Conservation (phyloP, 2,113 vertebrate genomes). For the Anguilla rostrata region DNA sequence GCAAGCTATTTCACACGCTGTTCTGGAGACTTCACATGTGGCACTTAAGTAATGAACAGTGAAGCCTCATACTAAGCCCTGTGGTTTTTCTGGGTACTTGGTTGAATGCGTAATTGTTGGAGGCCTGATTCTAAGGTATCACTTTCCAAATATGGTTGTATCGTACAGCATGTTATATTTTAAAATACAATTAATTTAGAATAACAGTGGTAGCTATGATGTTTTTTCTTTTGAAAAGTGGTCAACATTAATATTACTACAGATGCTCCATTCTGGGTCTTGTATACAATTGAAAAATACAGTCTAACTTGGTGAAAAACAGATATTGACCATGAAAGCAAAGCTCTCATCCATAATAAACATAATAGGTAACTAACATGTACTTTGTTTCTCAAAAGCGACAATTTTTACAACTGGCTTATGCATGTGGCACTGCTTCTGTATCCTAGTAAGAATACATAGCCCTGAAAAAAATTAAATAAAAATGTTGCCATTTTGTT, state of each 20-base stretch:
- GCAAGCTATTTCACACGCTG: background rate
- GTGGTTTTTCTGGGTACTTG: background rate
- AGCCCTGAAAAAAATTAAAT: too few species aligned
- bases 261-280: background rate
- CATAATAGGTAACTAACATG: too few species aligned
- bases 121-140: background rate
- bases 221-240: background rate
- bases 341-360: background rate
- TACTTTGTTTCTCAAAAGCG: background rate
- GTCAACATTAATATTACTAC: background rate
- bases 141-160: background rate
- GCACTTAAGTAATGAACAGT: background rate
- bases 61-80: background rate
- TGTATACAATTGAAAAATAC: background rate
- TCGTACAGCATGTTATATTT: background rate
- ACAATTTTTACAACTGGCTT: background rate
- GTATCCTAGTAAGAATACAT: too few species aligned
- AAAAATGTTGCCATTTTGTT: too few species aligned
- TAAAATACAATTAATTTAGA: background rate
- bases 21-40: background rate
- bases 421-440: background rate
- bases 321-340: background rate
- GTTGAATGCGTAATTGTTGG: background rate
- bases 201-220: background rate
- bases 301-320: background rate